Conservation (phyloP, 2,113 vertebrate genomes). For the Limnothrissa miodon region DNA sequence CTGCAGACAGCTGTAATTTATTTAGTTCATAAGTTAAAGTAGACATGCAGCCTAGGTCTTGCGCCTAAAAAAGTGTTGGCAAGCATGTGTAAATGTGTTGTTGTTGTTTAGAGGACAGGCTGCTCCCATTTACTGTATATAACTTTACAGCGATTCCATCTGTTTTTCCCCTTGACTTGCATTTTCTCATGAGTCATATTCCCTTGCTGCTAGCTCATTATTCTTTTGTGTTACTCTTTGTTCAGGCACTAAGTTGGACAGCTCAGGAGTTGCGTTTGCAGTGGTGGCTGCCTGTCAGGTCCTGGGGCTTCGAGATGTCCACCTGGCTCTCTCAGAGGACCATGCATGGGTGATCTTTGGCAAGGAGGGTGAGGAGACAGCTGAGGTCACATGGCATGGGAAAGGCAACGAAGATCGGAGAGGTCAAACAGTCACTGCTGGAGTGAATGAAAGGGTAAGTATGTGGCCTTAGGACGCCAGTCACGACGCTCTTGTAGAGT, state of each 20-base stretch:
- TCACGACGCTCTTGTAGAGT: neutral
- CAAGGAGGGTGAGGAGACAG: constrained; percentile 83
- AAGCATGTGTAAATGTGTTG: too few species aligned
- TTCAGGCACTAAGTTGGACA: constrained; percentile 89
- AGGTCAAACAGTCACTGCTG: constrained; percentile 82
- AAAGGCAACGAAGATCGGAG: constrained; percentile 89
- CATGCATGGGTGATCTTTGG: constrained; percentile 92
- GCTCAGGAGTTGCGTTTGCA: constrained; percentile 88
- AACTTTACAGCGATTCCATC: neutral
- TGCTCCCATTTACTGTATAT: neutral
- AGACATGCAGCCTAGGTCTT: too few species aligned
- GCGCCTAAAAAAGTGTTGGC: too few species aligned
- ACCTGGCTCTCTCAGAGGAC: constrained; percentile 86
- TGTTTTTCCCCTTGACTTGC: neutral
- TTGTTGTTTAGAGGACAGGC: too few species aligned
- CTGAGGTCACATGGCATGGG: constrained; percentile 91
- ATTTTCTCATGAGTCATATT: neutral
- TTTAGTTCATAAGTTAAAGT: too few species aligned
- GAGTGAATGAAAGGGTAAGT: constrained; percentile 82
- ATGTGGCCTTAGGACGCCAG: neutral
- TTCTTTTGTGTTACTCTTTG: neutral
- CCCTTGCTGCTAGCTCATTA: neutral
- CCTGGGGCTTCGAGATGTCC: constrained; percentile 84
- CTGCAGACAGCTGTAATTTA: too few species aligned
- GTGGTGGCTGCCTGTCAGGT: constrained; percentile 90